Conservation (phyloP, 2,797 vertebrate genomes). For the Sebastolobus altivelis region DNA sequence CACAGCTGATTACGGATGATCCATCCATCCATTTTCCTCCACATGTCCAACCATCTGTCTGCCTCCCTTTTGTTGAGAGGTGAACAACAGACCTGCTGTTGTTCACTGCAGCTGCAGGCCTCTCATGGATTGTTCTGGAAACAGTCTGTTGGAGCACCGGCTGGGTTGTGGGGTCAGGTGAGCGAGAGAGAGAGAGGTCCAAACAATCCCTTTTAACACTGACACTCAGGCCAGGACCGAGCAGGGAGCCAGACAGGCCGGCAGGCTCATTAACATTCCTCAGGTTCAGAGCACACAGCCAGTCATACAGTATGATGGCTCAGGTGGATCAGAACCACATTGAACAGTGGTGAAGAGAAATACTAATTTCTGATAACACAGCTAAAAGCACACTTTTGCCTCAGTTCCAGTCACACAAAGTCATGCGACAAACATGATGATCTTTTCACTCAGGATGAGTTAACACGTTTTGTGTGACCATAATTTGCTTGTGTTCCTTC, state of each 20-base stretch:
- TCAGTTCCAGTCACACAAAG: background rate
- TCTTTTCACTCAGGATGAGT: background rate
- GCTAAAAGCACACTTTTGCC: background rate
- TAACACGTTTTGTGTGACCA: background rate
- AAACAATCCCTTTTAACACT: conserved; percentile 57
- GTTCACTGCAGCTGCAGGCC: conserved; percentile 70
- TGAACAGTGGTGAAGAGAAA: background rate
- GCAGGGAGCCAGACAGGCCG: conserved; percentile 50
- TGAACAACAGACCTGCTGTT: conserved; percentile 74
- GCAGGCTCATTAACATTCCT: conserved; percentile 77
- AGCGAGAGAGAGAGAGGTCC: conserved; percentile 12
- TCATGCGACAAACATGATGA: background rate
- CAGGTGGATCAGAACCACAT: conserved; percentile 59
- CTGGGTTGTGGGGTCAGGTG: conserved; percentile 72
- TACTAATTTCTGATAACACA: conserved; percentile 6
- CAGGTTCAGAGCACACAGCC: conserved; percentile 56
- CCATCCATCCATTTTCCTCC: conserved; percentile 39
- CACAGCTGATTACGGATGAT: conserved; percentile 44
- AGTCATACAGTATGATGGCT: conserved; percentile 18
- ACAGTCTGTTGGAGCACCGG: conserved; percentile 60
- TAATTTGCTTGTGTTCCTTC: background rate
- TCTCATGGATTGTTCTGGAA: conserved; percentile 80
- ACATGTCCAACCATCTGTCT: conserved; percentile 47
- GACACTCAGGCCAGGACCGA: conserved; percentile 40
- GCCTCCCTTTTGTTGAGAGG: conserved; percentile 69